Percentiles rank a stretch among this genome's conserved stretches.
Conservation (phyloP, 2,797 vertebrate species). For the Glossophaga mutica region DNA sequence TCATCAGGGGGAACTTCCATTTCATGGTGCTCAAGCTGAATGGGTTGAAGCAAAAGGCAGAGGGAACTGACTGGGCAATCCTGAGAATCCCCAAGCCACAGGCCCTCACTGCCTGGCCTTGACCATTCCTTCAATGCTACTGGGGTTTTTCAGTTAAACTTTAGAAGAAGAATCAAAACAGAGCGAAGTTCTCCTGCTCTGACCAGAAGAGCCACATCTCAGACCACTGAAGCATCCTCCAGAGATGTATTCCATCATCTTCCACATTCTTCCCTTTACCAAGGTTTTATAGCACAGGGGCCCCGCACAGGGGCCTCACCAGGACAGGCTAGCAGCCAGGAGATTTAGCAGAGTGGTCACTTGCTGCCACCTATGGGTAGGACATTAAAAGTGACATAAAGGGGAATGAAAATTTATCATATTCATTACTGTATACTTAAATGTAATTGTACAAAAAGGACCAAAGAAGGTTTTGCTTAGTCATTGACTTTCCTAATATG, state of each 20-base stretch:
- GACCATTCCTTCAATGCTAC: background rate
- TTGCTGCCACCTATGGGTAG: conserved; percentile 73
- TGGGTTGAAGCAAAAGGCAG: background rate
- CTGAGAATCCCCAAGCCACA: background rate
- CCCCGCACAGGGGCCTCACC: background rate
- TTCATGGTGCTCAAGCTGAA: background rate
- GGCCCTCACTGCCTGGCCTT: rapidly evolving
- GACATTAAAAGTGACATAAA: conserved; percentile 26
- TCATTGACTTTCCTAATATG: background rate
- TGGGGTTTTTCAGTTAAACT: background rate
- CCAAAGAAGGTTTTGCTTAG: background rate
- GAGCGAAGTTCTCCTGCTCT: background rate
- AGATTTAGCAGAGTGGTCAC: background rate
- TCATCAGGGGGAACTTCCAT: background rate
- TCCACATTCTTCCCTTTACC: background rate
- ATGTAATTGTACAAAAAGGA: background rate
- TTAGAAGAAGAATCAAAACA: background rate
- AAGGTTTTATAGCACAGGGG: background rate
- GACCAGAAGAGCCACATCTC: background rate
- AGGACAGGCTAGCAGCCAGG: rapidly evolving
- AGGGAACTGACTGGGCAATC: background rate
- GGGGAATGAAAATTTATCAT: background rate
- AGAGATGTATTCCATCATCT: background rate
- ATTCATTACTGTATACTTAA: background rate
- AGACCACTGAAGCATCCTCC: background rate